phyloP scores from a whole-genome alignment of 2,888 invertebrate genomes.

The Mimas tiliae region DNA sequence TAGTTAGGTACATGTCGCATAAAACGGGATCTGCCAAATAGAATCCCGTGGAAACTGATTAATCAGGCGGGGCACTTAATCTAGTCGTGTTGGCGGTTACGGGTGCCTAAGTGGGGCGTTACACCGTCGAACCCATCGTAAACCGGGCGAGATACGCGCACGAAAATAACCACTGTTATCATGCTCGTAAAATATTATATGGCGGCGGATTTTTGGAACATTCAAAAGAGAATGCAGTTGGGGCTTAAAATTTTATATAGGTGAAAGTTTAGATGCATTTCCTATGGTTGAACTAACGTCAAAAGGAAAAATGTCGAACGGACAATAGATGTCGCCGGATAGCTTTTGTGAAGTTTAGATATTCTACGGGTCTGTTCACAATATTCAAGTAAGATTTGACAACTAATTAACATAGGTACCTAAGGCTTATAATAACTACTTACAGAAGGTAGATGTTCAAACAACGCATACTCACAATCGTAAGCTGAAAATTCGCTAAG shows the following conservation, averaged over 20 bases:
- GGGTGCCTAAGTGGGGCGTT: constrained; percentile 6
- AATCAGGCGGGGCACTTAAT: constrained; percentile 19
- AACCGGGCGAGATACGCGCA: constrained; percentile 7
- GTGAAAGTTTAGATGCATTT: background rate
- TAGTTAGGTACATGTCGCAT: background rate
- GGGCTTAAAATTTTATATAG: background rate
- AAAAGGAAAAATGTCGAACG: too few species aligned
- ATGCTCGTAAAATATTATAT: constrained; percentile 41
- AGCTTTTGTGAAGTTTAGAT: too few species aligned
- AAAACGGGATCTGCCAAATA: constrained; percentile 11
- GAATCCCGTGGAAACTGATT: constrained; percentile 17
- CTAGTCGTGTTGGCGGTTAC: constrained; percentile 19
- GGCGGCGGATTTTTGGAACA: constrained; percentile 31
- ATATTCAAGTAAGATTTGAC: too few species aligned
- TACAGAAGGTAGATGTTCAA: too few species aligned
- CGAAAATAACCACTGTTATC: constrained; percentile 33
- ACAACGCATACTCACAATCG: too few species aligned
- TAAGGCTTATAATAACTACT: too few species aligned
- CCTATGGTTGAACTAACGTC: too few species aligned
- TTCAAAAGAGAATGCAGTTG: background rate
- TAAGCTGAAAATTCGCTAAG: too few species aligned
- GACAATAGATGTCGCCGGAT: too few species aligned
- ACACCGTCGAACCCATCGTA: constrained; percentile 13
- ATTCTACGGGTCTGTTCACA: too few species aligned
- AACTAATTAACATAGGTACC: too few species aligned